These are phyloP conservation scores for Micoletzkya japonica DNA, from an alignment of 2,888 invertebrate species.

Conservation along the genomic window DNA sequence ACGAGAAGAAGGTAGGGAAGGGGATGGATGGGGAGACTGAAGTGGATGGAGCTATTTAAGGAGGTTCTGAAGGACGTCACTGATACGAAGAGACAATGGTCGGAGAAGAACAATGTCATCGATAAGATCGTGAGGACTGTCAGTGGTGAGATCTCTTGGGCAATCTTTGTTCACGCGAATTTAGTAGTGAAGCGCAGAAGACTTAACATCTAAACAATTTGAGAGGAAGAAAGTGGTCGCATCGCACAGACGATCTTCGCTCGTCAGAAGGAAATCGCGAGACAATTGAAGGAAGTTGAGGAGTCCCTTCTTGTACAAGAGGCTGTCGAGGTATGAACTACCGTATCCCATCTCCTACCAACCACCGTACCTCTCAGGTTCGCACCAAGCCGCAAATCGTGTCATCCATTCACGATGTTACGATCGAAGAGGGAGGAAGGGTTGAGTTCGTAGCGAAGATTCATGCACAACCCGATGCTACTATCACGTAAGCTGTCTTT, in stretches of 20 bases:
- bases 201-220: no score
- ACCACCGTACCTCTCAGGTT: no score
- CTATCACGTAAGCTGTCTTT: slow-evolving; percentile 33
- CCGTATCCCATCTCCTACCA: no score
- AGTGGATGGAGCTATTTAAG: not conserved
- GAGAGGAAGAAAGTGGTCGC: not conserved
- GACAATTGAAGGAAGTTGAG: not conserved
- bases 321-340: no score
- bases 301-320: not conserved
- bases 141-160: not conserved
- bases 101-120: not conserved
- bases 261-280: slow-evolving; percentile 6
- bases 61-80: not conserved
- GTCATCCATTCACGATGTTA: slow-evolving; percentile 31
- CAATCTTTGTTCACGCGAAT: no score
- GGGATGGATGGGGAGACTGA: not conserved
- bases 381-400: slow-evolving; percentile 33
- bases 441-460: slow-evolving; percentile 53
- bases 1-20: not conserved
- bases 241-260: not conserved
- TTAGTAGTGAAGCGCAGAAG: no score
- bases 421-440: slow-evolving; percentile 52
- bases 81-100: slow-evolving; percentile 1
- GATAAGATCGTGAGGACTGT: not conserved
- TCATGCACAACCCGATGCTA: slow-evolving; percentile 51